Base-by-base conservation (phyloP, 2,797 vertebrate species). In the Cynodonichthys magdalenae region DNA sequence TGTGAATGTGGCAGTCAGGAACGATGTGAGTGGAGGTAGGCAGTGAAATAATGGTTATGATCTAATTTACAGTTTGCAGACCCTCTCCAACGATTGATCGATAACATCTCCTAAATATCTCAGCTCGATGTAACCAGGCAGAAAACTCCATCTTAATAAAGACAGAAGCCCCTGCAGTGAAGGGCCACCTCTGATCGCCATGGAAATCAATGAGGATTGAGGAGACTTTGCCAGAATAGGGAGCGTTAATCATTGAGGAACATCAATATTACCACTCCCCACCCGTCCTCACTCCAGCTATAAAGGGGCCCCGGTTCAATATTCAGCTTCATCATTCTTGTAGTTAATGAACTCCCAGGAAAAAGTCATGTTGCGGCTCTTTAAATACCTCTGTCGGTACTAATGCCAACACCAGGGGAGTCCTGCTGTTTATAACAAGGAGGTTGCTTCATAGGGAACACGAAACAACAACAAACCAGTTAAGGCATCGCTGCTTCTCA, bases 281-380 rank as follows among this genome's bases (percentile, higher is more conserved):
- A 5, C 59, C 24, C 63, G 31, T 66, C 64, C 63, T 71, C 59
- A 9, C 20, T 53, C 53, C 51, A 59, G 36, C 71, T 75, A 67
- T 74, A 79, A 80, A 74, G 12, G 11, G 28, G 41, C 36, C 60
- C 62, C 46, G 17, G 54, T 69, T 84, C 68, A 81, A 89, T 80
- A 87, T 82, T 77, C 77, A 76, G 66, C 44, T 17, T 42, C 5
- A 17, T 57, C 75, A 82, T 81, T 78, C 74, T 79, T 69, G 65
- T 68, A 72, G 66, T 85, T 89, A 85, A 87, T 88, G 71, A 85
- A 85, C 71, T 84, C 70, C 67, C 34, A 0, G 51, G 17, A 31
- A 66, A 74, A 75, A 56, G 63, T 84, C 58, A 1, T 55, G 60
- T 60, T 50, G 74, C 28, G 58, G 61, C 70, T 82, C 47, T 77